Evolutionary conservation across 2,888 invertebrate genomes (phyloP), one percentile per base, ranked within the genome.

Genomic region (Serrognathus titanus): DNA sequence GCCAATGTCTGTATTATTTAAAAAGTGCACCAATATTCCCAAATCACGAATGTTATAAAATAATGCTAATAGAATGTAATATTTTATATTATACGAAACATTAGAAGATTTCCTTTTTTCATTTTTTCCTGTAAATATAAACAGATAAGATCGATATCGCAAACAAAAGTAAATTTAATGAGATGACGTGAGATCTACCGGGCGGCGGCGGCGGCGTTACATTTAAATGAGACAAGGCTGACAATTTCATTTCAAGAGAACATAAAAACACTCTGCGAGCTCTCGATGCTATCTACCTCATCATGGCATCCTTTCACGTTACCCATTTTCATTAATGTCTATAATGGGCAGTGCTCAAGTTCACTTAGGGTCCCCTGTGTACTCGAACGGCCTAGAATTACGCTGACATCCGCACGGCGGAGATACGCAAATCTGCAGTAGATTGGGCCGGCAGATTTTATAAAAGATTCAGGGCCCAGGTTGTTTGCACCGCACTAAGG

Each of bases 211-310:
- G 24, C 24, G 24, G 24, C 24, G 24, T 31, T 31, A 31, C 69
- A 74, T 75, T 75, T 69, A 72, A 75, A 75, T 74, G 74, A 72
- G 72, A 72, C 70, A 69, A 70, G 69, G 63, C 71, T 69, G 70
- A 71, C 71, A 74, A 73, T 75, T 74, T 72, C 73, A 72, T 74
- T 72, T 68, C 67, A 68, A 71, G 63, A 63, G 68, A 72, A 74
- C 74, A 73, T 73, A 74, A 75, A 74, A 75, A 75, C 72, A 73
- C 73, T 72, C 72, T 75, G 72, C 67, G 68, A 66, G 65, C 66
- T 66, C 67, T 64, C 68, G 71, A 69, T 71, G 66, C 63, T 71
- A 72, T 71, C 72, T 70, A 66, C 67, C 63, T 67, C 56, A 45
- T 63, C 58, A 59, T 59, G 50, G 48, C 65, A 67, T 65, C 67